Evolutionary conservation across 2,888 invertebrate species (phyloP).

Genomic region (Netelia inedita): DNA sequence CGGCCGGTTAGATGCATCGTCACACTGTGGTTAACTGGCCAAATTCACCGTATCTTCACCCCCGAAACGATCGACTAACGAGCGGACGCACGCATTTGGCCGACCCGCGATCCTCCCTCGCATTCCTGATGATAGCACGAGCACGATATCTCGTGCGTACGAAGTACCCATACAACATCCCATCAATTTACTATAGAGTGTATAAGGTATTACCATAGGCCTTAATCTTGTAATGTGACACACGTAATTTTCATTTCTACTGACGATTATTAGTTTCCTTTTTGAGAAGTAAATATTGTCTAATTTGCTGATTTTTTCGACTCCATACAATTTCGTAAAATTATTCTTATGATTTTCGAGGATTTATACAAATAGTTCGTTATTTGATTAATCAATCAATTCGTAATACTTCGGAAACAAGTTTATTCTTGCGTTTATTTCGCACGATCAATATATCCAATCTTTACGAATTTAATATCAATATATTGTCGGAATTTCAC

Average conservation of each 20-base stretch:
- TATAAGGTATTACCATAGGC: slow-evolving; percentile 12
- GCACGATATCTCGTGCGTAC: slow-evolving; percentile 60
- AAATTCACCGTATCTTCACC: slow-evolving; percentile 76
- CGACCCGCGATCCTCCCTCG: slow-evolving; percentile 64
- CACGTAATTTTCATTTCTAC: background rate
- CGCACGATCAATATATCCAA: too few species aligned
- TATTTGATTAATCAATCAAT: too few species aligned
- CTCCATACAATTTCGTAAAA: background rate
- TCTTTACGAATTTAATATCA: too few species aligned
- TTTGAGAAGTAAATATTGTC: background rate
- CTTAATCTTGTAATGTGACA: slow-evolving; percentile 27
- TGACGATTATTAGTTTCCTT: background rate
- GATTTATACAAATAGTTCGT: too few species aligned
- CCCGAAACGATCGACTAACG: slow-evolving; percentile 79
- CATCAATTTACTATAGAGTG: slow-evolving; percentile 40
- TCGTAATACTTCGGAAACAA: too few species aligned
- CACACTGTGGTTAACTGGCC: slow-evolving; percentile 80
- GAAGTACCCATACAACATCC: slow-evolving; percentile 36
- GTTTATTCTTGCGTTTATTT: too few species aligned
- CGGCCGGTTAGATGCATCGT: slow-evolving; percentile 79
- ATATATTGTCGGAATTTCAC: too few species aligned
- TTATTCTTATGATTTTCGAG: too few species aligned
- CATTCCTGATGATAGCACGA: slow-evolving; percentile 64
- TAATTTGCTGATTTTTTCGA: slow-evolving; percentile 17
- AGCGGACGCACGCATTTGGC: slow-evolving; percentile 75